Evolutionary conservation across 2,797 vertebrate genomes (phyloP), one percentile per base, ranked within the genome.

Genomic region (Galagoides demidoff): DNA sequence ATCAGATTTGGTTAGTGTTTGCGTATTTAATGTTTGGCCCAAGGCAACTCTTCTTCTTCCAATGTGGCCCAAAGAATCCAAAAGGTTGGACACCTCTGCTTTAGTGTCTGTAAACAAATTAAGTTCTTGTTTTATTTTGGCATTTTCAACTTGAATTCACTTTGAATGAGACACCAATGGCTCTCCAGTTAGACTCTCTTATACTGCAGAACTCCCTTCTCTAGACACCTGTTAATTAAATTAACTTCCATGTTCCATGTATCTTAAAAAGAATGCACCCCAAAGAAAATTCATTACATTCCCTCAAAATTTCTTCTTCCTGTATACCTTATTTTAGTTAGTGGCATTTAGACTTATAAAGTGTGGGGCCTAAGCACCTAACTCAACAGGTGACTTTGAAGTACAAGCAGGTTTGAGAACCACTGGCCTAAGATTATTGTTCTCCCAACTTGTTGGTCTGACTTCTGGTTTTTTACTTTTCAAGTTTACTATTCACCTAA

Each of bases 401-500:
- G 66, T 45, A 85, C 81, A 74, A 89, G 43, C 1, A 16, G 55
- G 23, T 61, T 81, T 93, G 57, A 74, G 57, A 81, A 57, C 31
- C 49, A 49, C 37, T 59, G 76, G 57, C 45, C 45, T 74, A 81
- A 86, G 31, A 85, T 85, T 71, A 43, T 39, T 79, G 27, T 64
- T 57, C 20, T 85, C 85, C n/a, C 74, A 85, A 85, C 45, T 22
- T 93, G 74, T 31, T 85, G 29, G 52, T 90, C 66, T 55, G 12
- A 74, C 37, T 86, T 82, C 19, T 27, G 68, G 34, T 85, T 85
- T n/a, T 84, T 78, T 78, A 22, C 14, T 34, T 92, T 55, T 63
- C 63, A 27, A 73, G 57, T 89, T 92, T 76, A 70, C 83, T 85
- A 23, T 79, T 95, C 31, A 71, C 27, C 57, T 57, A 64, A 78